These are phyloP conservation scores for Listronotus oregonensis DNA, from an alignment of 1,140 invertebrate genomes.

Conservation along the genomic window DNA sequence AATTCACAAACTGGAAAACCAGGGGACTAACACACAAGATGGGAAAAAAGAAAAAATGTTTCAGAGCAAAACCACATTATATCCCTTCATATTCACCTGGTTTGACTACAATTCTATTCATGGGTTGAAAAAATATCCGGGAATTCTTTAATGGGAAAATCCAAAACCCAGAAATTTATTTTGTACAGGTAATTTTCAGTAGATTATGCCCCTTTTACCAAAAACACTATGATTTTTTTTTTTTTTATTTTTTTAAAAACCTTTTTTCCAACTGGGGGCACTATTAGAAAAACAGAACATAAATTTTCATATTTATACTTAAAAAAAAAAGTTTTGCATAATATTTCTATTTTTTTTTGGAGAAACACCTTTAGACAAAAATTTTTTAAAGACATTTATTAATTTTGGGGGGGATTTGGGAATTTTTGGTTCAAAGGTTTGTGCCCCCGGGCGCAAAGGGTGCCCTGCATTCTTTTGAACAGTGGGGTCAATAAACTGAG, in stretches of 20 bases:
- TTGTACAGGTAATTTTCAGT: conserved; percentile 74
- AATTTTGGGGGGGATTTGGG: conserved; percentile 97
- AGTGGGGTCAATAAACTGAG: conserved; percentile 99
- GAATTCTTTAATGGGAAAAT: conserved; percentile 99
- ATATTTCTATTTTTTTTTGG: too few species aligned
- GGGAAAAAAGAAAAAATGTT: conserved; percentile 93
- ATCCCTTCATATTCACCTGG: conserved; percentile 98
- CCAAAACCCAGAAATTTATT: conserved; percentile 98
- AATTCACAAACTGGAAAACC: conserved; percentile 63
- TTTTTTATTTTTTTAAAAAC: not conserved
- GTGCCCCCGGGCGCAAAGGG: too few species aligned
- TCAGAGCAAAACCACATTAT: conserved; percentile 99
- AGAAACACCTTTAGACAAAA: too few species aligned
- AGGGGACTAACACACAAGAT: conserved; percentile 66
- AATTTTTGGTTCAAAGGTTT: too few species aligned
- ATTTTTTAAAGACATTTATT: conserved; percentile 97
- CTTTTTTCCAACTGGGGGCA: too few species aligned
- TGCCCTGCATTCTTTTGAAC: conserved; percentile 99
- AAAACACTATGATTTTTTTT: not conserved
- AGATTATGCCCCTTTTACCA: not conserved
- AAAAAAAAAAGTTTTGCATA: too few species aligned
- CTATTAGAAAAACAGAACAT: too few species aligned
- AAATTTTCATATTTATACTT: too few species aligned
- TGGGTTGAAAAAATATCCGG: conserved; percentile 89
- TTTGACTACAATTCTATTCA: conserved; percentile 99